phyloP scores from a whole-genome alignment of 2,888 invertebrate species.

The Pheosia gnoma region DNA sequence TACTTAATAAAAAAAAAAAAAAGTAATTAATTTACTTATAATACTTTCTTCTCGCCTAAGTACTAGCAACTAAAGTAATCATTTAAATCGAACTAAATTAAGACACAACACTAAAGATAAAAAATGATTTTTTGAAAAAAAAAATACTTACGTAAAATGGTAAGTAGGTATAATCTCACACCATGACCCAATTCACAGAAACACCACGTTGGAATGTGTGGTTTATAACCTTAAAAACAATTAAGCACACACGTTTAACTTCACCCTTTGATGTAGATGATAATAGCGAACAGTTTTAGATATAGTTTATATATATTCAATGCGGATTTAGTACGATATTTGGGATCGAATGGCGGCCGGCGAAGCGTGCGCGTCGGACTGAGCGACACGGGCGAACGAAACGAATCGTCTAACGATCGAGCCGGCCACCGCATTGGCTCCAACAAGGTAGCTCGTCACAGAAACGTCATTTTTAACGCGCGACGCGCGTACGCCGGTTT shows the following conservation, averaged over 20 bases:
- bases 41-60: neutral
- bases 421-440: slow-evolving; percentile 44
- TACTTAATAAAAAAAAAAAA: neutral
- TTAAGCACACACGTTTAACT: slow-evolving; percentile 35
- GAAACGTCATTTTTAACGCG: slow-evolving; percentile 68
- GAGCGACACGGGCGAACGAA: slow-evolving; percentile 24
- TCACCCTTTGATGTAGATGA: slow-evolving; percentile 28
- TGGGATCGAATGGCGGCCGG: slow-evolving; percentile 55
- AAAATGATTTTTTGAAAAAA: slow-evolving; percentile 13
- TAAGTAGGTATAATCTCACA: slow-evolving; percentile 27
- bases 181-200: slow-evolving; percentile 56
- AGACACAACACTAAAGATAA: slow-evolving; percentile 15
- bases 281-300: slow-evolving; percentile 15
- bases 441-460: slow-evolving; percentile 45
- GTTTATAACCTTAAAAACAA: slow-evolving; percentile 49
- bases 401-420: slow-evolving; percentile 39
- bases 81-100: slow-evolving; percentile 13
- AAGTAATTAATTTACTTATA: neutral
- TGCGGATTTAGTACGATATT: slow-evolving; percentile 36
- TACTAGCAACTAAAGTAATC: slow-evolving; percentile 33
- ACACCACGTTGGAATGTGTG: slow-evolving; percentile 44
- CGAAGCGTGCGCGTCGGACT: slow-evolving; percentile 51
- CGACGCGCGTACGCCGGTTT: slow-evolving; percentile 66
- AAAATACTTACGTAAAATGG: slow-evolving; percentile 41
- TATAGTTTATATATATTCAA: slow-evolving; percentile 21